Percentiles rank a stretch among this genome's conserved stretches.
Evolutionary conservation across 2,888 invertebrate species (phyloP).

Genomic region (Lamellibrachia columna): DNA sequence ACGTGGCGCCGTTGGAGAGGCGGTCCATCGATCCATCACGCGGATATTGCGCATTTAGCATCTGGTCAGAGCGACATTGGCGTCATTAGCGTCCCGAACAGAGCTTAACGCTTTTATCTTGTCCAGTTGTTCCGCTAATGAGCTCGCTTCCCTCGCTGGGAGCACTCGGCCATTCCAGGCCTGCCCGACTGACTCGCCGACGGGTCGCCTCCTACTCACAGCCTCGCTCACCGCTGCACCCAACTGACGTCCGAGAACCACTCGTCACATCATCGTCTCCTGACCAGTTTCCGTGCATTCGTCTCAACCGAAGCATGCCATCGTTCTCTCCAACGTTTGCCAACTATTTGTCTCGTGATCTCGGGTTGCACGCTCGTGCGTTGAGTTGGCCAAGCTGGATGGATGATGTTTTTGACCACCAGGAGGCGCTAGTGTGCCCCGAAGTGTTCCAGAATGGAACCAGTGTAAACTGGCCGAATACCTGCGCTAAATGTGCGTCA

Average conservation of each 20-base stretch:
- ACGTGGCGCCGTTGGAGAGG: not conserved
- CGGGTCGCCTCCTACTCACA: not conserved
- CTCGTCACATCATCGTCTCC: too few relatives aligned
- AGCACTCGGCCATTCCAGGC: not conserved
- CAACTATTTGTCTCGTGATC: too few relatives aligned
- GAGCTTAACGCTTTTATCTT: constrained; percentile 11
- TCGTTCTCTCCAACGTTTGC: too few relatives aligned
- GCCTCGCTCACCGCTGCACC: not conserved
- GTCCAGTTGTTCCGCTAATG: constrained; percentile 12
- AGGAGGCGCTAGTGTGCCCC: not conserved
- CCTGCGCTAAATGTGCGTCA: not conserved
- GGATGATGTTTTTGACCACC: not conserved
- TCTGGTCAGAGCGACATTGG: constrained; percentile 6
- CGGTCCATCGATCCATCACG: not conserved
- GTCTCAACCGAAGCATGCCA: too few relatives aligned
- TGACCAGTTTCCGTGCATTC: too few relatives aligned
- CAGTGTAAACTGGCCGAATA: not conserved
- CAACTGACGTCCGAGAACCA: not conserved
- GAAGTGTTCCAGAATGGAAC: not conserved
- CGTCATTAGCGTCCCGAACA: constrained; percentile 16
- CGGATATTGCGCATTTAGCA: constrained; percentile 8
- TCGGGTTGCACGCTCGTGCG: not conserved
- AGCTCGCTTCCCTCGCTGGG: not conserved
- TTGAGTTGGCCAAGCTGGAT: not conserved
- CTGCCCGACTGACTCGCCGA: not conserved